phyloP scores from a whole-genome alignment of 2,113 vertebrate species.

The Charadrius vociferus region DNA sequence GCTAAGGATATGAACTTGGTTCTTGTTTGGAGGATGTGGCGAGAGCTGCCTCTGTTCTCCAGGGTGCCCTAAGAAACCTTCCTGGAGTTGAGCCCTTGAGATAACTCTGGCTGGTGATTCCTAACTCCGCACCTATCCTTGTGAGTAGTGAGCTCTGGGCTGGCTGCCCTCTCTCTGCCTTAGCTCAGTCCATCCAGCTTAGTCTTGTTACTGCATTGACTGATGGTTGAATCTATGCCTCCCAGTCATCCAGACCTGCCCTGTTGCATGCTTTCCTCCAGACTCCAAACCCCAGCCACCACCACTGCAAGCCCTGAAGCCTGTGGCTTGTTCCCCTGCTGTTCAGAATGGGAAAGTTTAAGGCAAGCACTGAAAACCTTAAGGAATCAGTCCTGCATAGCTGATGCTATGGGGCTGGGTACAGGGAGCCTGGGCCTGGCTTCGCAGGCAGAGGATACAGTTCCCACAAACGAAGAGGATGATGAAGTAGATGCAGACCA shows the following conservation, averaged over 20 bases:
- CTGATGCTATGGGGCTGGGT: background rate
- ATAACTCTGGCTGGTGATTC: background rate
- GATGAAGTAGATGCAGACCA: constrained; percentile 93
- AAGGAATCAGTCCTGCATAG: background rate
- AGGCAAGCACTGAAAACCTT: background rate
- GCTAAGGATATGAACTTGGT: constrained; percentile 71
- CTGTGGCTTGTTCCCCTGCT: background rate
- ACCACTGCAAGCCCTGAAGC: background rate
- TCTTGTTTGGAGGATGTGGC: background rate
- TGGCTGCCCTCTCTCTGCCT: background rate
- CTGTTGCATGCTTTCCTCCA: background rate
- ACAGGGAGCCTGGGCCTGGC: background rate
- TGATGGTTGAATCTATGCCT: background rate
- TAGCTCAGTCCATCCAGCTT: background rate
- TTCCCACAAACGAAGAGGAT: constrained; percentile 93
- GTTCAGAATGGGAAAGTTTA: background rate
- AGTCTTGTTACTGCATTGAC: background rate
- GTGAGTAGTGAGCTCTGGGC: background rate
- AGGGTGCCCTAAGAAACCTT: background rate
- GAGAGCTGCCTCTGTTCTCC: background rate
- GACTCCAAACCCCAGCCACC: background rate
- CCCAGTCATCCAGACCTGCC: background rate
- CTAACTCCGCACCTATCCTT: background rate
- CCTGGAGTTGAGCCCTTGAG: background rate
- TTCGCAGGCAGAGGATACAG: constrained; percentile 84